phyloP scores from a whole-genome alignment of 2,113 vertebrate species.

The Orycteropus afer region DNA sequence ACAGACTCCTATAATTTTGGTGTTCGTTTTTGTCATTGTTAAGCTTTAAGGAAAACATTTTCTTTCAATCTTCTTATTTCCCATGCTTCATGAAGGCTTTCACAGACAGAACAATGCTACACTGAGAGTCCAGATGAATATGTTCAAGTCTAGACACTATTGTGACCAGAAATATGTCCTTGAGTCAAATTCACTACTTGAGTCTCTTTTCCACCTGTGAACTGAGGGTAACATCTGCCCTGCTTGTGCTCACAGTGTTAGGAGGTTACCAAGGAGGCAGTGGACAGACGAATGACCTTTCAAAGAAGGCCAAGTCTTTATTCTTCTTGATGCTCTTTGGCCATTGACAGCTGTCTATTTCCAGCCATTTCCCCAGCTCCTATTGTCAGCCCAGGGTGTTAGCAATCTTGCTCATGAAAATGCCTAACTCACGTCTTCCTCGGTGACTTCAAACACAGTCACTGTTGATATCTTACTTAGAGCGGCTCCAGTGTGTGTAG shows the following conservation, averaged over 20 bases:
- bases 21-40: not conserved
- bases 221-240: not conserved
- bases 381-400: not conserved
- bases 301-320: not conserved
- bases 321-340: not conserved
- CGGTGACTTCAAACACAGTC: conserved; percentile 24
- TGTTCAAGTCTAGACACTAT: not conserved
- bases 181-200: not conserved
- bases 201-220: not conserved
- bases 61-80: not conserved
- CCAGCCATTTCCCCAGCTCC: not conserved
- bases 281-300: not conserved
- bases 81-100: not conserved
- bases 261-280: not conserved
- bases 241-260: not conserved
- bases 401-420: not conserved
- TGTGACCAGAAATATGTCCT: not conserved
- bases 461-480: conserved; percentile 36
- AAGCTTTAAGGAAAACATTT: not conserved
- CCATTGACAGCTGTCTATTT: not conserved
- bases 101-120: not conserved
- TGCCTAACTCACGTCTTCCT: not conserved
- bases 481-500: conserved; percentile 29
- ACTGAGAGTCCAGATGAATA: not conserved
- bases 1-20: not conserved